These are phyloP conservation scores for Mesembrinibis cayennensis DNA, from an alignment of 2,113 vertebrate genomes.

Conservation along the genomic window DNA sequence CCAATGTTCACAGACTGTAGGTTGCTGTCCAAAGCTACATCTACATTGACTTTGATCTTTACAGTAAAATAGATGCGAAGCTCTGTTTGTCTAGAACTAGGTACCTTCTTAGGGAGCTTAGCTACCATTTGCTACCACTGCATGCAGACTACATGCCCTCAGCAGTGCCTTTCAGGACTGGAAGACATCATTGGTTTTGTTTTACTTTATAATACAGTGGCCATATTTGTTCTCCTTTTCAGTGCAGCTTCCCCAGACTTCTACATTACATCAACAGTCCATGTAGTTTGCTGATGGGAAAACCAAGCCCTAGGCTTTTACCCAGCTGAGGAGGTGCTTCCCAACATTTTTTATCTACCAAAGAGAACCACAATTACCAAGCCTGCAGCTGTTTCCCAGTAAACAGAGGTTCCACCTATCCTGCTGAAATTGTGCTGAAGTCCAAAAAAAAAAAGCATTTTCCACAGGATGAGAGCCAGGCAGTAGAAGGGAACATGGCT, in stretches of 20 bases:
- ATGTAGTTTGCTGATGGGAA: not conserved
- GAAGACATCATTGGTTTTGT: not conserved
- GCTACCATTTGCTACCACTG: not conserved
- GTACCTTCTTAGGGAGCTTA: not conserved
- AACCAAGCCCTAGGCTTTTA: not conserved
- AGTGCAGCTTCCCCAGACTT: not conserved
- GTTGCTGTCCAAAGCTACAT: not conserved
- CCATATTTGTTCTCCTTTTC: not conserved
- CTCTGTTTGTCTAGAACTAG: not conserved
- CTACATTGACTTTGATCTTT: not conserved
- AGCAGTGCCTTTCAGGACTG: not conserved
- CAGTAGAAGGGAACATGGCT: not conserved
- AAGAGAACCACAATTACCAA: not conserved
- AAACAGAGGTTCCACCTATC: not conserved
- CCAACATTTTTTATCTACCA: not conserved
- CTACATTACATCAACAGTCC: not conserved
- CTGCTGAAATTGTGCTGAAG: not conserved
- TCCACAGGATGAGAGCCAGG: not conserved
- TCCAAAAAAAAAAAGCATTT: not conserved
- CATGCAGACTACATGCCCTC: not conserved
- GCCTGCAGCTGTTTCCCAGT: not conserved
- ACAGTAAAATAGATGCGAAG: not conserved
- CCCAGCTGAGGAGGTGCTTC: not conserved
- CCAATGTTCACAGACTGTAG: not conserved
- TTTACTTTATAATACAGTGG: not conserved